Base-by-base conservation (phyloP, 2,888 invertebrate species). In the Lordiphosa andalusiaca region DNA sequence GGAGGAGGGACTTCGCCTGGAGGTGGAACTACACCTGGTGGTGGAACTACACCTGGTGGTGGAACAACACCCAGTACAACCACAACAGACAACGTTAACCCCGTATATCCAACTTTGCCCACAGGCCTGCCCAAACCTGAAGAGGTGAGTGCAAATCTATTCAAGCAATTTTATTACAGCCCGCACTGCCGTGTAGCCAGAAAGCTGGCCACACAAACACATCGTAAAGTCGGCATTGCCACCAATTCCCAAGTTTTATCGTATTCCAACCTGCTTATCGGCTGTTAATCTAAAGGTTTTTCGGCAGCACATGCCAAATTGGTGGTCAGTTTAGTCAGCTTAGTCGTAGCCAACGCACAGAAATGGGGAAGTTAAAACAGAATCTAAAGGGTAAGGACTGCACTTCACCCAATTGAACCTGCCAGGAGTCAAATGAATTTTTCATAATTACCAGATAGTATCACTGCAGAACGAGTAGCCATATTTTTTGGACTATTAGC, bases 61-160 rank as follows among this genome's bases (percentile, higher is more conserved):
- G 46, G 40, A 0, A 48, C 47, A 2, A 36, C 57, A 3, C 39
- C 59, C 5, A 33, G 42, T 13, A 30, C 44, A 6, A 12, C 41
- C 25, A 48, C 61, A 2, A 42, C 71, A 30, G 42, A 69, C n/a
- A 46, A 41, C 4, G 19, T 21, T 2, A 55, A 58, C 53, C 78
- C 76, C 21, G 73, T 64, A 4, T 77, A 63, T 42, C 87, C 87
- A n/a, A 78, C 85, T 3, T 54, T 87, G 39, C 88, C 87, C 7
- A 56, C 88, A 36, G 85, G 83, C 19, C 70, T 88, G 9, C 86
- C 88, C 3, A 67, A 85, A 52, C 86, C 88, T 6, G 78, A 81
- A 50, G 60, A 75, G 67, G 88, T 88, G 64, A 68, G 87, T 83
- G 3, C 33, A n/a, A 7, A 25, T 5, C 6, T 23, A 36, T 2